These are phyloP conservation scores for Condylostylus longicornis DNA, from an alignment of 1,140 invertebrate genomes.

Conservation along the genomic window DNA sequence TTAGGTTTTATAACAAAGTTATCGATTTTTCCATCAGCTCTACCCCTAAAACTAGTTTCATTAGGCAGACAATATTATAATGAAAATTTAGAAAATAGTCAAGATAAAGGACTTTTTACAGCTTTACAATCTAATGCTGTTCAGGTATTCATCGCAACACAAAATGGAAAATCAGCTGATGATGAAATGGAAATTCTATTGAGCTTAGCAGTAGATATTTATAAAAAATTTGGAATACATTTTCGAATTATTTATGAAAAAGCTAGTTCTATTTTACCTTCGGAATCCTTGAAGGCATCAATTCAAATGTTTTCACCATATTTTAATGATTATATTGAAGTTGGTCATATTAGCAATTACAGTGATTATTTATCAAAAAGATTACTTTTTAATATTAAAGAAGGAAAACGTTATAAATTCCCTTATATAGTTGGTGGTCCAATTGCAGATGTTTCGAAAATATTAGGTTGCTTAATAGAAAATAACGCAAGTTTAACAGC, in stretches of 20 bases:
- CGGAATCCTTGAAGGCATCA: constrained; percentile 39
- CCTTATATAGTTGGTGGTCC: constrained; percentile 41
- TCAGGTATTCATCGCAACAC: constrained; percentile 35
- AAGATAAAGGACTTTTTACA: constrained; percentile 36
- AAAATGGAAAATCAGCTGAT: constrained; percentile 26
- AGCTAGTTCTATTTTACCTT: constrained; percentile 33
- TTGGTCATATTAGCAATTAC: constrained; percentile 42
- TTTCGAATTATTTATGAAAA: constrained; percentile 39
- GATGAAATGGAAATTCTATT: constrained; percentile 34
- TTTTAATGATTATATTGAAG: constrained; percentile 38
- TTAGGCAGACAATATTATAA: constrained; percentile 42
- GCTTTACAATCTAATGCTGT: constrained; percentile 40
- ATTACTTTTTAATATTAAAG: constrained; percentile 39
- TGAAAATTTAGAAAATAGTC: constrained; percentile 10
- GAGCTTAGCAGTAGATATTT: constrained; percentile 33
- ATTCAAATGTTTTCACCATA: constrained; percentile 46
- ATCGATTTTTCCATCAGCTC: constrained; percentile 32
- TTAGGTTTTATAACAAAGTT: constrained; percentile 42
- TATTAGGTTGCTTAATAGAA: no score
- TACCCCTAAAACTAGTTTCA: constrained; percentile 42
- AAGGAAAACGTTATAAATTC: constrained; percentile 34
- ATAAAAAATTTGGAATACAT: constrained; percentile 38
- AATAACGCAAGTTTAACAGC: no score
- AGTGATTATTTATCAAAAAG: constrained; percentile 48
- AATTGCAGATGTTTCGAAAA: no score